Evolutionary conservation across 2,797 vertebrate species (phyloP).

Genomic region (Brotula barbata): DNA sequence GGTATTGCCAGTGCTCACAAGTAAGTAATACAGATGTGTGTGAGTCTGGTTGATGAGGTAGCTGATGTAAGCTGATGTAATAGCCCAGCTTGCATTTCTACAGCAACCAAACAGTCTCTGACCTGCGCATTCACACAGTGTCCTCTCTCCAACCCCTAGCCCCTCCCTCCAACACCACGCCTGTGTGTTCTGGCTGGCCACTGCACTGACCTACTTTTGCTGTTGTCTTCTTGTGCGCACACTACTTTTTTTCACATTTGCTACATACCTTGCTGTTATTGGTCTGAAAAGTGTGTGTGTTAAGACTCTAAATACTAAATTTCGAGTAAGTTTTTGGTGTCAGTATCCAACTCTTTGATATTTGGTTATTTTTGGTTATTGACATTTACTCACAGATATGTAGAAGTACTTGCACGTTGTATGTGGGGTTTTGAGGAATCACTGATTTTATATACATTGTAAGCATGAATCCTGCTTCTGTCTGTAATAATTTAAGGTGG

Average conservation of each 20-base stretch:
- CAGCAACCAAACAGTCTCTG: constrained; percentile 64
- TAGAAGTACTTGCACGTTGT: no score
- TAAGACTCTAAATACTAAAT: not conserved
- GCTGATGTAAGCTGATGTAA: constrained; percentile 67
- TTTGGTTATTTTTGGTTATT: not conserved
- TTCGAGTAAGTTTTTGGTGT: constrained; percentile 3
- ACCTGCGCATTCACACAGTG: constrained; percentile 59
- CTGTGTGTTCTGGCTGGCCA: constrained; percentile 72
- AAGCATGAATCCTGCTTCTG: no score
- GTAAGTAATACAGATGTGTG: constrained; percentile 27
- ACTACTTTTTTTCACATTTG: constrained; percentile 50
- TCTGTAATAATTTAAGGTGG: no score
- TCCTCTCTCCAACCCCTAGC: constrained; percentile 21
- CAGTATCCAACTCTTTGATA: not conserved
- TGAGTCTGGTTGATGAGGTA: constrained; percentile 29
- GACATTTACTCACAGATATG: no score
- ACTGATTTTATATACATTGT: no score
- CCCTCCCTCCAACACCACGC: constrained; percentile 51
- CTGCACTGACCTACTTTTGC: constrained; percentile 78
- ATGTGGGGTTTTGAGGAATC: no score
- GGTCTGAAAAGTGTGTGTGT: constrained; percentile 34
- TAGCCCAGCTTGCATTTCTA: constrained; percentile 68
- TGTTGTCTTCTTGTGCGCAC: constrained; percentile 55
- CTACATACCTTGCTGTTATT: constrained; percentile 62
- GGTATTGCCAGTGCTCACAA: not conserved